Percentiles rank a stretch among this genome's conserved stretches.
Conservation (phyloP, 2,888 invertebrate species). For the Carabus problematicus region DNA sequence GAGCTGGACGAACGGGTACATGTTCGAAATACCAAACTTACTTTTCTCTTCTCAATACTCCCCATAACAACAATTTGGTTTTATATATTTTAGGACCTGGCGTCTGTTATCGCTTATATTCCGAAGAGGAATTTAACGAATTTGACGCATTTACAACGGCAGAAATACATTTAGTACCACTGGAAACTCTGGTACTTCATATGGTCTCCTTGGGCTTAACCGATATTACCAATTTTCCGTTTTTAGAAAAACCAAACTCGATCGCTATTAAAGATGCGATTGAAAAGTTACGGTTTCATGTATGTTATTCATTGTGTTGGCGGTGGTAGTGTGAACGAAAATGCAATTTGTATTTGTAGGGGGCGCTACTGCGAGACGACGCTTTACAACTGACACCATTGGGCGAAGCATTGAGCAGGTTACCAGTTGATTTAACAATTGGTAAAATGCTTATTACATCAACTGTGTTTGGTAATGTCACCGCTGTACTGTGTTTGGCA, state of each 20-base stretch:
- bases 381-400: constrained; percentile 73
- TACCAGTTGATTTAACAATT: constrained; percentile 94
- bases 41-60: not conserved
- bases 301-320: constrained; percentile 50
- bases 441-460: constrained; percentile 96
- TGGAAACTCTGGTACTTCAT: constrained; percentile 88
- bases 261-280: constrained; percentile 88
- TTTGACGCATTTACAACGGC: constrained; percentile 89
- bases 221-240: constrained; percentile 91
- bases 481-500: constrained; percentile 87
- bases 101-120: constrained; percentile 89
- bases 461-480: constrained; percentile 85
- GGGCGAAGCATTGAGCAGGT: constrained; percentile 83
- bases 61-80: constrained; percentile 14
- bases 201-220: constrained; percentile 95
- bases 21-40: not conserved
- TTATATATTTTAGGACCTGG: constrained; percentile 76
- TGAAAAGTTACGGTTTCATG: constrained; percentile 85
- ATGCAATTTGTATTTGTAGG: constrained; percentile 19
- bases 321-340: not conserved
- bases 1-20: constrained; percentile 86
- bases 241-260: constrained; percentile 88
- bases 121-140: constrained; percentile 79
- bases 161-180: constrained; percentile 91
- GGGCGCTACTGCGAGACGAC: constrained; percentile 29